Evolutionary conservation across 2,888 invertebrate species (phyloP).

Genomic region (Lepidocyrtinus sp.): DNA sequence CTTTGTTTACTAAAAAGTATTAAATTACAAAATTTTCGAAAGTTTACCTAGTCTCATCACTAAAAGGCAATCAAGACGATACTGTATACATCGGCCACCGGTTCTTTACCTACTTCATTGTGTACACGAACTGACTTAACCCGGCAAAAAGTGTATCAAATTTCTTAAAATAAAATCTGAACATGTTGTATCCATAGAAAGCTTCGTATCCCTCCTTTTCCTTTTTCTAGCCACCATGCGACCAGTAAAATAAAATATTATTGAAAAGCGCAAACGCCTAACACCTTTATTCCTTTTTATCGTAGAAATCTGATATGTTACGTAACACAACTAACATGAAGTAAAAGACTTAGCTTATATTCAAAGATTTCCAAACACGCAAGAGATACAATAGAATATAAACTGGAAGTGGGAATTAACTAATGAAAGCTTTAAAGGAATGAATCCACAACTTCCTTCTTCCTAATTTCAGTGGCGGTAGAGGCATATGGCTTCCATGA

Average conservation of each 20-base stretch:
- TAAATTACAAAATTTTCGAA: neutral
- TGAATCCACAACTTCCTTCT: constrained; percentile 18
- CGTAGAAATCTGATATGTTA: constrained; percentile 18
- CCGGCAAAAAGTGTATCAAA: neutral
- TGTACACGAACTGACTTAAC: neutral
- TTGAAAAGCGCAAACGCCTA: neutral
- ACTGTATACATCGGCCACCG: neutral
- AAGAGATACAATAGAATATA: neutral
- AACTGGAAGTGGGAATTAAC: no score
- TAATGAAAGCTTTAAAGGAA: no score
- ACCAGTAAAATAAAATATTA: neutral
- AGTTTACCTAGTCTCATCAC: neutral
- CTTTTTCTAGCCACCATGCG: neutral
- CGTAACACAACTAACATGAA: no score
- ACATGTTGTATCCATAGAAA: constrained; percentile 5
- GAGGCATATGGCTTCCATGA: neutral
- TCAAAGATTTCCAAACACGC: no score
- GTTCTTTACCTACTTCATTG: neutral
- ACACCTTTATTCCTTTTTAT: constrained; percentile 9
- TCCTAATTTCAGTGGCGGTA: neutral
- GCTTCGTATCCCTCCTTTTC: no score
- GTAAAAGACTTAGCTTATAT: no score
- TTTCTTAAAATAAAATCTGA: neutral
- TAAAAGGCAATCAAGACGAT: constrained; percentile 1
- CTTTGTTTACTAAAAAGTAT: constrained; percentile 11